Base-by-base conservation (phyloP, 1,140 invertebrate genomes). In the Eupeodes corollae region DNA sequence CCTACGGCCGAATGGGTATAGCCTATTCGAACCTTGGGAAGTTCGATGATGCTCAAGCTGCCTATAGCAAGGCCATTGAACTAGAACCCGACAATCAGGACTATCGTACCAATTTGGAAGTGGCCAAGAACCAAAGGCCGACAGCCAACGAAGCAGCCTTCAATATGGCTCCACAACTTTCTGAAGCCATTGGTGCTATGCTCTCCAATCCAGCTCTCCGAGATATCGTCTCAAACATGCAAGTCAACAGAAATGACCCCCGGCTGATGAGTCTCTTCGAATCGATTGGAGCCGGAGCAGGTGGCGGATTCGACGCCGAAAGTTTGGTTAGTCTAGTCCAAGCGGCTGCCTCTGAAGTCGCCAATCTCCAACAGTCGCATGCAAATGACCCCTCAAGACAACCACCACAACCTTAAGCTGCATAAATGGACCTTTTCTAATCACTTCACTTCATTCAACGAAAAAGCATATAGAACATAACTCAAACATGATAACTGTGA, bases 61-160 rank as follows among this genome's bases (percentile, higher is more conserved):
- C 87, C 38, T 98, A 94, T 70, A 76, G 82, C 54, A 89, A 86
- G 56, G 95, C 94, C 2, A 68, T 91, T 16, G 82, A 91, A 61
- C 71, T 97, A 48, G 94, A 98, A 57, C 93, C 94, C 12, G 80
- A 84, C 37, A 98, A 97, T 71, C 84, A 90, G 54, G 88, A 86
- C 59, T 95, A 96, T 67, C 79, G 81, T 47, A 86, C 83, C 59
- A 97, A 97, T 74, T 71, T 97, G 45, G 75, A 81, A 57, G 73
- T 90, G 34, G 79, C 84, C 3, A 77, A 88, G 59, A 81, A 87
- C 47, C 76, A 76, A 46, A 64, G 83, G 21, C 64, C 72, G 46
- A 34, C 42, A 31, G 11, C 12, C 6, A 47, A 51, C 2, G 21
- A 26, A 3, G 3, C 19, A 13, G 40, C 15, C 2, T 26, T 26